Percentiles rank a stretch among this genome's conserved stretches.
phyloP scores from a whole-genome alignment of 2,797 vertebrate species.

The Mus caroli region DNA sequence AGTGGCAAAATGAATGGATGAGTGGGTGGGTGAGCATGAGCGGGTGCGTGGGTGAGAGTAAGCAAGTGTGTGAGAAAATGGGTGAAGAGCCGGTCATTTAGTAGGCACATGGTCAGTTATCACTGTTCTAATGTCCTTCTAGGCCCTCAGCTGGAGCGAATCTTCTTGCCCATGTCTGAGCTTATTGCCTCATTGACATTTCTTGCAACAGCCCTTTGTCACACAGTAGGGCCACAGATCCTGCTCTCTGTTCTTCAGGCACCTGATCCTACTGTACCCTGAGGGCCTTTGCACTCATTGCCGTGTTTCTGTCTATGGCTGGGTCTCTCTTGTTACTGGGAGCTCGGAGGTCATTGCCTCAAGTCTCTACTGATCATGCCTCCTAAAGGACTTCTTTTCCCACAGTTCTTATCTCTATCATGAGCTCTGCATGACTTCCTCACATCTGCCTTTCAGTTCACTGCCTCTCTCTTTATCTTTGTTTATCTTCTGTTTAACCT shows the following conservation, averaged over 20 bases:
- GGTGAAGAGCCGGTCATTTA: background rate
- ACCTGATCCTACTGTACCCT: background rate
- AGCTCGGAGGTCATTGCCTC: background rate
- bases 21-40: background rate
- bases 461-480: background rate
- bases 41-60: background rate
- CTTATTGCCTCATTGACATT: accelerated
- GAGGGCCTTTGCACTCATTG: background rate
- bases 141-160: background rate
- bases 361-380: background rate
- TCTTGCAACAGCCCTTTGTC: background rate
- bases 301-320: background rate
- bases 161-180: background rate
- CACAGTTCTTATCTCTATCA: background rate
- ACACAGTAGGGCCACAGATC: no score
- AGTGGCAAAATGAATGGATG: background rate
- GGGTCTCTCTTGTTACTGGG: background rate
- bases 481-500: background rate
- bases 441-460: constrained; percentile 3
- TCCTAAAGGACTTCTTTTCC: background rate
- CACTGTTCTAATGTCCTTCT: background rate
- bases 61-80: background rate
- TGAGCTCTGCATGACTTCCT: background rate
- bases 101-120: background rate
- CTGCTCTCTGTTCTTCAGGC: background rate